These are phyloP conservation scores for Tethya wilhelma DNA, from an alignment of 37 sponge, comb jelly and placozoan genomes.

Conservation along the genomic window DNA sequence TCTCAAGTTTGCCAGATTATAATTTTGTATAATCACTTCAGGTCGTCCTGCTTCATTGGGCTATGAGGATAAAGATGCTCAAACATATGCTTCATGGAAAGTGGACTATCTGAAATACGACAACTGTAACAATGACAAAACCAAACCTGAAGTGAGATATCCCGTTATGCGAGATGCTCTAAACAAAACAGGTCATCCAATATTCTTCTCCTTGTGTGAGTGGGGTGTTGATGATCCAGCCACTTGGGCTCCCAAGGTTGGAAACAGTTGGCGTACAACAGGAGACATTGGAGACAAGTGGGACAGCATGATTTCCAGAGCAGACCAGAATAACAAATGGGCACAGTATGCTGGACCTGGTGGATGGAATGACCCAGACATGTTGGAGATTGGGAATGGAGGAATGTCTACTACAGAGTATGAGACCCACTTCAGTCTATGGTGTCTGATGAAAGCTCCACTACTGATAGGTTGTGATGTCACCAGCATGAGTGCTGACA, in stretches of 20 bases:
- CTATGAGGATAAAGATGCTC: slow-evolving; percentile 73
- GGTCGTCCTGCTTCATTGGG: slow-evolving; percentile 73
- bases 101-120: slow-evolving; percentile 87
- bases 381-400: slow-evolving; percentile 91
- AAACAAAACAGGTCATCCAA: slow-evolving; percentile 72
- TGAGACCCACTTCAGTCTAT: slow-evolving; percentile 85
- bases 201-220: slow-evolving; percentile 90
- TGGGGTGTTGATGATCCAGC: slow-evolving; percentile 72
- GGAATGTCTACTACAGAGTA: slow-evolving; percentile 69
- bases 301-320: slow-evolving; percentile 57
- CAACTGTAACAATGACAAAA: slow-evolving; percentile 68
- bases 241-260: slow-evolving; percentile 71
- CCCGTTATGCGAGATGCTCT: slow-evolving; percentile 83
- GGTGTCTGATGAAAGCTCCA: slow-evolving; percentile 87
- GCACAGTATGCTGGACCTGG: slow-evolving; percentile 73
- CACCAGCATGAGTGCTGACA: slow-evolving; percentile 54
- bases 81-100: slow-evolving; percentile 77
- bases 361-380: slow-evolving; percentile 91
- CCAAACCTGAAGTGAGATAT: slow-evolving; percentile 58
- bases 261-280: slow-evolving; percentile 93
- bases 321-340: slow-evolving; percentile 66
- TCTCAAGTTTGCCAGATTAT: too few species aligned
- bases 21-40: too few species aligned
- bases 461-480: slow-evolving; percentile 87
- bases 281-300: slow-evolving; percentile 76